Evolutionary conservation across 2,888 invertebrate species (phyloP), one percentile per base, ranked within the genome.

Genomic region (Argyra leucocephala): DNA sequence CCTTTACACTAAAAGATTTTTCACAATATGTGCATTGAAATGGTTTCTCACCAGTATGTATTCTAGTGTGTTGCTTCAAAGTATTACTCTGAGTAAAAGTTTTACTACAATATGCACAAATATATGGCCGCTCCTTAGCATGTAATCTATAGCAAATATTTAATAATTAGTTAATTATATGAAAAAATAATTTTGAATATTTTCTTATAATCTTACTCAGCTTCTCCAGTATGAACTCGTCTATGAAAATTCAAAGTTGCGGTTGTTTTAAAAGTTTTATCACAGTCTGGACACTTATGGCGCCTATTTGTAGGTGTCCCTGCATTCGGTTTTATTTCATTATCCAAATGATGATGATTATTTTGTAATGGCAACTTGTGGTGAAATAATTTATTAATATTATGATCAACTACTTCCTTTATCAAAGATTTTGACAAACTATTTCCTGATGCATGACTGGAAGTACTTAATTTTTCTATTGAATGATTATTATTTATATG

Each of bases 1-100:
- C 78, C 76, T 78, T 77, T 74, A 78, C 78, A 75, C 77, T 75
- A 76, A 78, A 78, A 72, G 78, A 78, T 76, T 78, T 78, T 76
- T 78, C 67, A 37, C 62, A 64, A 64, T 36, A 36, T n/a, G 22
- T 36, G 57, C 57, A 58, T 9, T 57, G 58, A 57, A 57, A 64
- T 57, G 58, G 57, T n/a, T 60, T 48, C 23, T 36, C 72, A 76
- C 78, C 78, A 76, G 78, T 78, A 75, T 78, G 78, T 74, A 78
- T 78, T 74, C 78, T 76, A 74, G 77, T 78, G 73, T 78, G 78
- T 74, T 78, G 78, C 75, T 77, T 78, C 70, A 78, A 76, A 71
- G 79, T 78, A 74, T 78, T 78, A 74, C 78, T 78, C 74, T 78
- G 78, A 71, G 78, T 78, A 73, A 78, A 78, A 71, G 77, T 75